phyloP scores from a whole-genome alignment of 2,797 vertebrate species.

The Halcyon smyrnensis region DNA sequence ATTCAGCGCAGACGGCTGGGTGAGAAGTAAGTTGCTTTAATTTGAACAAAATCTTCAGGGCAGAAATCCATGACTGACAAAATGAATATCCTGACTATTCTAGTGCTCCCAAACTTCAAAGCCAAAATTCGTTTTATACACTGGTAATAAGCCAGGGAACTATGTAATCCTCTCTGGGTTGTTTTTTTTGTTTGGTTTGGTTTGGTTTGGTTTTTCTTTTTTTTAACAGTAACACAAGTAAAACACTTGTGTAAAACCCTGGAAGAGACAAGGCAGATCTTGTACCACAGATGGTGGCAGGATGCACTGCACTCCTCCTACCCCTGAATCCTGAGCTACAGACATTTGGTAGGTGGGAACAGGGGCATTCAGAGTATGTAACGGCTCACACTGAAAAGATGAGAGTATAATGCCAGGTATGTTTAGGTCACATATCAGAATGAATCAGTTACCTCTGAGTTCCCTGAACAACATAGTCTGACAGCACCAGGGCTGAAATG shows the following conservation, averaged over 20 bases:
- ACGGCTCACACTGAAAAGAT: background rate
- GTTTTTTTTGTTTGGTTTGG: background rate
- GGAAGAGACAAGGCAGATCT: background rate
- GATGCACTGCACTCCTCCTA: background rate
- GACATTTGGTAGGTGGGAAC: background rate
- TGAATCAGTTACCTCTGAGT: background rate
- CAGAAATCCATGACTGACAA: constrained; percentile 6
- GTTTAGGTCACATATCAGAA: background rate
- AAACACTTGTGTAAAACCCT: background rate
- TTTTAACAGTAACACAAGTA: background rate
- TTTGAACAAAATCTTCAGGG: constrained; percentile 28
- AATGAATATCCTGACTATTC: background rate
- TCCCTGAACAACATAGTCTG: background rate
- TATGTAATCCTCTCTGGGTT: background rate
- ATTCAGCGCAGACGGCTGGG: constrained; percentile 22
- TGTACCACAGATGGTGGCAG: background rate
- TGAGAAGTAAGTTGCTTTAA: constrained; percentile 25
- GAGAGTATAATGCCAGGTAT: background rate
- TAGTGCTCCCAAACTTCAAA: background rate
- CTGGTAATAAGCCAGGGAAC: background rate
- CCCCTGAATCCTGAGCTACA: background rate
- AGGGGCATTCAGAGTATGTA: background rate
- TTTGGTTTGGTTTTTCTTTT: too few species aligned
- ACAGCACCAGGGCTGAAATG: background rate
- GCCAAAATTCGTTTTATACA: background rate